A percentile compares a stretch with the other conserved stretches of the same genome.
phyloP scores from a whole-genome alignment of 2,797 vertebrate genomes.

The Girardinus metallicus region DNA sequence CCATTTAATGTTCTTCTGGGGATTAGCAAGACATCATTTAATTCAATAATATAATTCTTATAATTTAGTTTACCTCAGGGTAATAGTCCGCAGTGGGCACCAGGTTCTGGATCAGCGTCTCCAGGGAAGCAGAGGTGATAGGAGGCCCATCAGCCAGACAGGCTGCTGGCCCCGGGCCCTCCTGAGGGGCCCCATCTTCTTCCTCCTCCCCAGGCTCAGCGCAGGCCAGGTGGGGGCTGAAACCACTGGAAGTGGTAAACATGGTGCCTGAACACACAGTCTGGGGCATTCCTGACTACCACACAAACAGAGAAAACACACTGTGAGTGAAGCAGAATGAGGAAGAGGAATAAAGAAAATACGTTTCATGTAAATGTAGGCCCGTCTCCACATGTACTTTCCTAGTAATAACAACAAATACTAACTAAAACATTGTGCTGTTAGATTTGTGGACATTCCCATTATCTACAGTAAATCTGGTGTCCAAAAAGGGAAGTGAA shows the following conservation, averaged over 20 bases:
- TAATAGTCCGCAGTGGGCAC: conserved; percentile 92
- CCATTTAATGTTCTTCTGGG: background rate
- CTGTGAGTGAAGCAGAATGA: conserved; percentile 35
- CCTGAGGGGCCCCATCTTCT: conserved; percentile 83
- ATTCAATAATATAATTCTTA: background rate
- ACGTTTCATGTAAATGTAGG: background rate
- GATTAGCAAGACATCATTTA: background rate
- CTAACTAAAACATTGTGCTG: background rate
- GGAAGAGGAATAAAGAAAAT: conserved; percentile 3
- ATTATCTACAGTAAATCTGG: background rate
- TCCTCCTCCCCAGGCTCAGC: conserved; percentile 80
- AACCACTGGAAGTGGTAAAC: conserved; percentile 88
- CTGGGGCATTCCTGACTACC: conserved; percentile 89
- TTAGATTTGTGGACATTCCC: background rate
- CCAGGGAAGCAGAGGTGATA: conserved; percentile 90
- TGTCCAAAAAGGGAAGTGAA: background rate
- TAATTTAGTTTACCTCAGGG: conserved; percentile 83
- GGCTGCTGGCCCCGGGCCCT: conserved; percentile 76
- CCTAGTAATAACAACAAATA: background rate
- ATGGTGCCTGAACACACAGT: conserved; percentile 87
- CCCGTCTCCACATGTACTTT: background rate
- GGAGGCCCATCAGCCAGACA: conserved; percentile 73
- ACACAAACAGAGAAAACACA: conserved; percentile 39
- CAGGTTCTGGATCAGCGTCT: conserved; percentile 91
- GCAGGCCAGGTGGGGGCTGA: conserved; percentile 84